Conservation (phyloP, 2,797 vertebrate species). For the Sebastes itinus region DNA sequence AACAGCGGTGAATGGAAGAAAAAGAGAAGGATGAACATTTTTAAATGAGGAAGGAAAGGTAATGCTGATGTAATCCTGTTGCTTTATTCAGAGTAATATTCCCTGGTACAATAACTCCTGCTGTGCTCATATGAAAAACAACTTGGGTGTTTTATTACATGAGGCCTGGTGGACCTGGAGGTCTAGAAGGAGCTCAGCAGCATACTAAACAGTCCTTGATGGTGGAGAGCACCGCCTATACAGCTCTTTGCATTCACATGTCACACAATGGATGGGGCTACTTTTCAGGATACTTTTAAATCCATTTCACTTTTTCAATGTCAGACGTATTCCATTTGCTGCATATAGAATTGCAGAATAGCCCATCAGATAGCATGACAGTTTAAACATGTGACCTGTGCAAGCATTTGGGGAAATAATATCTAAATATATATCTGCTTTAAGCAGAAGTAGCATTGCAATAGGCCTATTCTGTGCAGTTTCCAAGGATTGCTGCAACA, state of each 20-base stretch:
- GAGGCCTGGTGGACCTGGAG: not conserved
- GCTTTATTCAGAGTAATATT: slow-evolving; percentile 47
- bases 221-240: not conserved
- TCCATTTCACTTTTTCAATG: not conserved
- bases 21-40: not conserved
- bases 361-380: not conserved
- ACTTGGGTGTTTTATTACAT: slow-evolving; percentile 32
- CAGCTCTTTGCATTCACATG: slow-evolving; percentile 3
- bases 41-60: slow-evolving; percentile 3
- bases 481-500: not conserved
- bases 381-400: not conserved
- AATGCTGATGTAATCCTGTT: not conserved
- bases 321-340: not conserved
- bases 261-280: not conserved
- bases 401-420: not conserved
- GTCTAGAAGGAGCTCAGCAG: slow-evolving; percentile 20
- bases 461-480: not conserved
- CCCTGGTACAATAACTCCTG: slow-evolving; percentile 5
- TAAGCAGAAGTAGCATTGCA: not conserved
- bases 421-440: not conserved
- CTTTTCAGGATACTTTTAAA: not conserved
- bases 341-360: not conserved
- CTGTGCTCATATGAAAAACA: slow-evolving; percentile 21
- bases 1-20: not conserved
- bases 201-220: slow-evolving; percentile 38